Evolutionary conservation across 2,113 vertebrate species (phyloP).

Genomic region (Carassius auratus): DNA sequence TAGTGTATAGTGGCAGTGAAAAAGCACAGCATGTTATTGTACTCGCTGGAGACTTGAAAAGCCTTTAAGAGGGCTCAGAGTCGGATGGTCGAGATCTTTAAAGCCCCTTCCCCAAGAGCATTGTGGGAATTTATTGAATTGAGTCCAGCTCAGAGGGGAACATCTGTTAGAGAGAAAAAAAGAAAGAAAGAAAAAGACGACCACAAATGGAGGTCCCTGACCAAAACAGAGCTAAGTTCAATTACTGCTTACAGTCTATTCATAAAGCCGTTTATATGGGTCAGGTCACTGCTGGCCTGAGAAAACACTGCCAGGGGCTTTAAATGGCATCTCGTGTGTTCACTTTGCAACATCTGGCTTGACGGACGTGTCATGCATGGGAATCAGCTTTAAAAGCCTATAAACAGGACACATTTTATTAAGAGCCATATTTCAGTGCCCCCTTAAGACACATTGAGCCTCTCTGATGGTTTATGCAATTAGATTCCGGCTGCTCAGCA

Average conservation of each 20-base stretch:
- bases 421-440: constrained; percentile 2
- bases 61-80: constrained; percentile 50
- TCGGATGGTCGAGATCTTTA: constrained; percentile 52
- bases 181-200: background rate
- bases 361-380: constrained; percentile 23
- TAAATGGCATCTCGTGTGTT: constrained; percentile 43
- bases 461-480: background rate
- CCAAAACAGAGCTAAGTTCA: constrained; percentile 42
- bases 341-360: background rate
- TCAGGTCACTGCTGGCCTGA: constrained; percentile 24
- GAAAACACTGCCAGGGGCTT: constrained; percentile 44
- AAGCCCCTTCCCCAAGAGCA: constrained; percentile 61
- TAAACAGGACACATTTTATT: constrained; percentile 21
- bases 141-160: constrained; percentile 42
- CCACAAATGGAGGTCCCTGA: constrained; percentile 28
- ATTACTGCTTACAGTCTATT: constrained; percentile 19
- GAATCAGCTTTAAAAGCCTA: constrained; percentile 6
- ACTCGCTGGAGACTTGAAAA: constrained; percentile 43
- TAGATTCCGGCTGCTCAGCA: background rate
- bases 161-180: constrained; percentile 44
- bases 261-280: constrained; percentile 22
- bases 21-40: background rate
- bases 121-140: constrained; percentile 62
- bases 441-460: background rate
- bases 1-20: background rate